Percentiles rank a stretch among this genome's conserved stretches.
These are phyloP conservation scores for Netelia inedita DNA, from an alignment of 2,888 invertebrate species.

Conservation along the genomic window DNA sequence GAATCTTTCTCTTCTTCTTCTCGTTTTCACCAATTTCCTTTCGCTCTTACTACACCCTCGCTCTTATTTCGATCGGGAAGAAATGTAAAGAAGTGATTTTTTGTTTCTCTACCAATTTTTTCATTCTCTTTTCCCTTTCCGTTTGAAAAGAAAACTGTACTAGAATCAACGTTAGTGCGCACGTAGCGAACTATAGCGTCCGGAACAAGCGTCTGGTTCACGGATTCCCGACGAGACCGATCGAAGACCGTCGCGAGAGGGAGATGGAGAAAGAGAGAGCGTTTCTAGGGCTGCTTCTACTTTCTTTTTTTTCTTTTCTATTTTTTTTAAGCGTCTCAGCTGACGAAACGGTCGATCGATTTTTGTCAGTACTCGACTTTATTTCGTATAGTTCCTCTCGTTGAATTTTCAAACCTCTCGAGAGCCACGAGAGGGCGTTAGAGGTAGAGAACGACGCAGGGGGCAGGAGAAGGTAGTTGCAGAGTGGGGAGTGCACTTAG, in stretches of 20 bases:
- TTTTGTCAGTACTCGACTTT: constrained; percentile 64
- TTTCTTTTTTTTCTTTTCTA: constrained; percentile 31
- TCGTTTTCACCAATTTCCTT: constrained; percentile 1
- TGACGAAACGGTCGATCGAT: constrained; percentile 69
- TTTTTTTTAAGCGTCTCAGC: constrained; percentile 4
- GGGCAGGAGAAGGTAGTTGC: background rate
- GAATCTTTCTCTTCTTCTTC: constrained; percentile 34
- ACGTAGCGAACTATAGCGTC: constrained; percentile 15
- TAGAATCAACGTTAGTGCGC: constrained; percentile 20
- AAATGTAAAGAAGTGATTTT: background rate
- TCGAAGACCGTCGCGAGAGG: constrained; percentile 56
- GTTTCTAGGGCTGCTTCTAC: constrained; percentile 56
- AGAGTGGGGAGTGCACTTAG: constrained; percentile 36
- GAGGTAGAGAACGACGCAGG: background rate
- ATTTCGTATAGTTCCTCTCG: constrained; percentile 29
- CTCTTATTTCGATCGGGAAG: background rate
- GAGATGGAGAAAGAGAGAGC: constrained; percentile 33
- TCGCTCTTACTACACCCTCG: background rate
- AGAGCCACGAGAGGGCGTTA: constrained; percentile 3
- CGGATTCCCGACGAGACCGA: constrained; percentile 61
- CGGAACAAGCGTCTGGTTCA: constrained; percentile 42
- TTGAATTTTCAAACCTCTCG: constrained; percentile 28
- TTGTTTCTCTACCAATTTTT: constrained; percentile 17
- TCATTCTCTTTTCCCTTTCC: background rate
- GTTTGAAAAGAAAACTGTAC: constrained; percentile 20